phyloP scores from a whole-genome alignment of 2,888 invertebrate species.

The Trichogramma dendrolimi region DNA sequence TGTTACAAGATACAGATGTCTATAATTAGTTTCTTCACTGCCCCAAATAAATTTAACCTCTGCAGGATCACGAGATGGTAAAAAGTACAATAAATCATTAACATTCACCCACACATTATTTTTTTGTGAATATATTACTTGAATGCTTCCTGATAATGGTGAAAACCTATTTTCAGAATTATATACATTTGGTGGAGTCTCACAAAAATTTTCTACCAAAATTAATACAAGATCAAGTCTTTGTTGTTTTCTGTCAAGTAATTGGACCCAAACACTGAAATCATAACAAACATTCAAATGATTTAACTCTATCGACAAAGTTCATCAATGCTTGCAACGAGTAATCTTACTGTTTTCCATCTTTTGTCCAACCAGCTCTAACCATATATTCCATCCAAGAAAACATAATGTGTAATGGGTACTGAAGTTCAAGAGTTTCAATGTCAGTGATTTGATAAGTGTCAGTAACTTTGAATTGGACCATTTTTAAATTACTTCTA shows the following conservation, averaged over 20 bases:
- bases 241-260: conserved; percentile 85
- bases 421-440: conserved; percentile 70
- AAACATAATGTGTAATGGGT: conserved; percentile 74
- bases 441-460: conserved; percentile 70
- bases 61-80: conserved; percentile 59
- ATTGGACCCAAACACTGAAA: conserved; percentile 82
- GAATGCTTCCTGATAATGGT: conserved; percentile 53
- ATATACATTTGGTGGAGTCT: conserved; percentile 56
- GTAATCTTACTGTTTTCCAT: conserved; percentile 74
- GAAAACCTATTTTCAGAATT: conserved; percentile 52
- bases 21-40: conserved; percentile 83
- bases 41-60: conserved; percentile 79
- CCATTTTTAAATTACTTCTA: conserved; percentile 80
- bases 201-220: conserved; percentile 73
- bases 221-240: conserved; percentile 78
- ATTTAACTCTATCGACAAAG: not conserved
- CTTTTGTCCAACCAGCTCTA: conserved; percentile 91
- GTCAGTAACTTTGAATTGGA: conserved; percentile 68
- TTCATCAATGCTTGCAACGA: not conserved
- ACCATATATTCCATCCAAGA: conserved; percentile 95
- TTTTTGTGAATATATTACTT: conserved; percentile 61
- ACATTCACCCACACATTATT: conserved; percentile 90
- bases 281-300: conserved; percentile 14
- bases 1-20: conserved; percentile 81
- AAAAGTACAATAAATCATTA: conserved; percentile 82